Conservation (phyloP, 2,888 invertebrate species). For the Parnassius glacialis region DNA sequence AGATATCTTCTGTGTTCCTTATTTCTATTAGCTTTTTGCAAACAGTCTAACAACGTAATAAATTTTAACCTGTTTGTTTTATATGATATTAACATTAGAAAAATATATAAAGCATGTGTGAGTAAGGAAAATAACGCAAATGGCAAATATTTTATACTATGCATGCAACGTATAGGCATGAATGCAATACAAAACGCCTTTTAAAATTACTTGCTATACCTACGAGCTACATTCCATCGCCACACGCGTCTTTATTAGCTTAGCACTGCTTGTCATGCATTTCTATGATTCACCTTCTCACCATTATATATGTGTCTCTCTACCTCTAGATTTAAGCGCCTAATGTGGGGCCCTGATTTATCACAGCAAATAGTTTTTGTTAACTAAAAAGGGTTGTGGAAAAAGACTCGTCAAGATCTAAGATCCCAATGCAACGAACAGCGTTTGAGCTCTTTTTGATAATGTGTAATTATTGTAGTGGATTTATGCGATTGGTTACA, state of each 20-base stretch:
- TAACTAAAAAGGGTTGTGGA: constrained; percentile 73
- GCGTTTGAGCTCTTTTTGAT: constrained; percentile 51
- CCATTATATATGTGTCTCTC: constrained; percentile 25
- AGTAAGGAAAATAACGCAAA: background rate
- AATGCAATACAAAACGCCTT: constrained; percentile 17
- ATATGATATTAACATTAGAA: background rate
- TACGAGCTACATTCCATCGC: constrained; percentile 3
- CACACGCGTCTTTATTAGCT: constrained; percentile 13
- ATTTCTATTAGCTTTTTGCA: too few species aligned
- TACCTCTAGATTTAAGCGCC: constrained; percentile 32
- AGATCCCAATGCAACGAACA: constrained; percentile 21
- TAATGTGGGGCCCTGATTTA: constrained; percentile 26
- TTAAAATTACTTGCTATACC: constrained; percentile 3
- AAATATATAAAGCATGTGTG: background rate
- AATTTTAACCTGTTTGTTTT: too few species aligned
- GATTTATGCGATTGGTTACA: constrained; percentile 17
- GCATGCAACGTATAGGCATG: background rate
- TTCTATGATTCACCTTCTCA: constrained; percentile 36
- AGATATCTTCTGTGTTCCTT: too few species aligned
- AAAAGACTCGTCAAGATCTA: constrained; percentile 54
- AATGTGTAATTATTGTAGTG: constrained; percentile 28
- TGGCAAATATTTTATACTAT: background rate
- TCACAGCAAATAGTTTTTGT: constrained; percentile 30
- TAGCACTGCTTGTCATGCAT: constrained; percentile 46
- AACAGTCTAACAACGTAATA: too few species aligned